Evolutionary conservation across 1,140 invertebrate species (phyloP).

Genomic region (Himalopsyche phryganea): DNA sequence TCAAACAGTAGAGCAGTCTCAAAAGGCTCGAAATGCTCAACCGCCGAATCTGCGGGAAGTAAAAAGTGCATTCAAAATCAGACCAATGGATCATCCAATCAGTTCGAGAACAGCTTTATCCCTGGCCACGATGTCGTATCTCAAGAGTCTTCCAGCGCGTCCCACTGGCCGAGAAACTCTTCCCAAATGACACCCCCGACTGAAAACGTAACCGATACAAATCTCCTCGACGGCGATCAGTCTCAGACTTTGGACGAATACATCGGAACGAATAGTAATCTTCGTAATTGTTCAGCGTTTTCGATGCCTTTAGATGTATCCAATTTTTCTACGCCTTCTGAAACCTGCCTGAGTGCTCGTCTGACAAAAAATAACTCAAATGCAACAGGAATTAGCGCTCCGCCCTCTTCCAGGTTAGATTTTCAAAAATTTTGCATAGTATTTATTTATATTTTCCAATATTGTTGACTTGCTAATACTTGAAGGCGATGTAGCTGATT

Average conservation of each 20-base stretch:
- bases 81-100: conserved; percentile 40
- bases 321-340: too few species aligned
- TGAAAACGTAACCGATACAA: too few species aligned
- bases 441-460: too few species aligned
- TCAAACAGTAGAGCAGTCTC: conserved; percentile 48
- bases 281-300: neutral
- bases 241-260: too few species aligned
- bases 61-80: conserved; percentile 41
- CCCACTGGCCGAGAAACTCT: conserved; percentile 6
- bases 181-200: neutral
- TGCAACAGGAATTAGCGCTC: too few species aligned
- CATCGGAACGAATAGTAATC: neutral
- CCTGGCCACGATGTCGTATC: conserved; percentile 13
- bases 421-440: too few species aligned
- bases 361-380: too few species aligned
- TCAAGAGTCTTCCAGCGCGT: neutral
- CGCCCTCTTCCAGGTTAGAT: too few species aligned
- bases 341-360: too few species aligned
- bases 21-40: conserved; percentile 29
- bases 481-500: too few species aligned
- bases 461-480: too few species aligned
- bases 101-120: conserved; percentile 37
- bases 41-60: neutral
- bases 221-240: too few species aligned
- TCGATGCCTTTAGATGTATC: neutral